Conservation (phyloP, 2,888 invertebrate species). For the Drosophila longiperda region DNA sequence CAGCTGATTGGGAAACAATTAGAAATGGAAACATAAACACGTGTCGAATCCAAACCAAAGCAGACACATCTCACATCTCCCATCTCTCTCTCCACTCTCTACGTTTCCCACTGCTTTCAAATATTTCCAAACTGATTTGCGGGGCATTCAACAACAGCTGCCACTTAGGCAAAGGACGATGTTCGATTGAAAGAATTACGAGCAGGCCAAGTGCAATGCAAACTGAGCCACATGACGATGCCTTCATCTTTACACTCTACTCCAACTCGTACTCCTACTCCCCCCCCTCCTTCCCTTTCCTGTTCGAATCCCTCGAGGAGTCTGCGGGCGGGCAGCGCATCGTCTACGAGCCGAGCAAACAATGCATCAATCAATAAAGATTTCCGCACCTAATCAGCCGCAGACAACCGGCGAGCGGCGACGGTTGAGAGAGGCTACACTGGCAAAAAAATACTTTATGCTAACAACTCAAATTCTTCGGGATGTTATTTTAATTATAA, state of each 20-base stretch:
- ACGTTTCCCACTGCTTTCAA: background rate
- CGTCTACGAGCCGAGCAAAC: slow-evolving; percentile 70
- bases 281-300: background rate
- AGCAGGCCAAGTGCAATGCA: slow-evolving; percentile 36
- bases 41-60: slow-evolving; percentile 10
- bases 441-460: background rate
- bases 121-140: slow-evolving; percentile 1
- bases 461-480: background rate
- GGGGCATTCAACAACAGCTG: slow-evolving; percentile 31
- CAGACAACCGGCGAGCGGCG: slow-evolving; percentile 50
- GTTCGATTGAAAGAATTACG: slow-evolving; percentile 70
- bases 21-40: slow-evolving; percentile 29
- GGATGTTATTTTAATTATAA: background rate
- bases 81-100: too few species aligned
- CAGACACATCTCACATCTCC: background rate
- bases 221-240: slow-evolving; percentile 49
- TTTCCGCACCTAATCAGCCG: slow-evolving; percentile 81
- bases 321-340: slow-evolving; percentile 62
- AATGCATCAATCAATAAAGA: slow-evolving; percentile 82
- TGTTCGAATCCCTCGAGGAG: slow-evolving; percentile 9
- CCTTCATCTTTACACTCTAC: slow-evolving; percentile 1
- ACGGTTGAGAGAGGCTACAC: background rate
- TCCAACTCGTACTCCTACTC: slow-evolving; percentile 1
- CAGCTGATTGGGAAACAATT: slow-evolving; percentile 33
- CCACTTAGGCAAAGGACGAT: slow-evolving; percentile 51